Conservation (phyloP, 1,140 invertebrate genomes). For the Neuroterus valhalla region DNA sequence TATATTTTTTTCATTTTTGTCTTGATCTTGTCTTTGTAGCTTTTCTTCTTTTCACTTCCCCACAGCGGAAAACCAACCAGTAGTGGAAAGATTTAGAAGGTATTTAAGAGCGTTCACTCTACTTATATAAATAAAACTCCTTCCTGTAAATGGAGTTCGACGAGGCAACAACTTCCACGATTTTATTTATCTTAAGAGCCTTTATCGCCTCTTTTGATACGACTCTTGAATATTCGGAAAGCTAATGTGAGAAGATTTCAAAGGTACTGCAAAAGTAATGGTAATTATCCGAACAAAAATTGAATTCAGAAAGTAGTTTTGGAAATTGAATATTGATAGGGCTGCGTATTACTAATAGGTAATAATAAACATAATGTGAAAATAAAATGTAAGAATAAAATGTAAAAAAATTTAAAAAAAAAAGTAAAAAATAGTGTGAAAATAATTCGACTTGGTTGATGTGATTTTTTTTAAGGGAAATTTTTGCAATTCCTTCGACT, state of each 20-base stretch:
- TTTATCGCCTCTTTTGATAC: neutral
- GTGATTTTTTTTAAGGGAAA: too few species aligned
- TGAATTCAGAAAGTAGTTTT: conserved; percentile 12
- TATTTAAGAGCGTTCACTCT: conserved; percentile 25
- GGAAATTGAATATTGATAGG: conserved; percentile 26
- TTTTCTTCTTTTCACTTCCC: conserved; percentile 15
- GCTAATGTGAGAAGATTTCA: neutral
- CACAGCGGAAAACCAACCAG: neutral
- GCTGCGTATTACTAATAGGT: neutral
- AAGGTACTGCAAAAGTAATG: neutral
- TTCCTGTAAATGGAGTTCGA: conserved; percentile 3
- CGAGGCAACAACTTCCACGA: conserved; percentile 18
- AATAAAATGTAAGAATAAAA: too few species aligned
- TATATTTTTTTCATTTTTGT: neutral
- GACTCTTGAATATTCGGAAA: conserved; percentile 18
- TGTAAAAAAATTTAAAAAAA: too few species aligned
- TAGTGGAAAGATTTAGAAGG: neutral
- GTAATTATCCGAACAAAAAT: conserved; percentile 8
- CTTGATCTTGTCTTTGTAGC: neutral
- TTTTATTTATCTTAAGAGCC: conserved; percentile 16
- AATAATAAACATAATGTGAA: too few species aligned
- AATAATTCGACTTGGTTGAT: too few species aligned
- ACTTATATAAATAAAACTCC: neutral
- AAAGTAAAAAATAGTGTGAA: too few species aligned
- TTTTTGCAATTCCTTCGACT: too few species aligned